Base-by-base conservation (phyloP, 2,888 invertebrate species). In the Liopterus haemorrhoidalis region DNA sequence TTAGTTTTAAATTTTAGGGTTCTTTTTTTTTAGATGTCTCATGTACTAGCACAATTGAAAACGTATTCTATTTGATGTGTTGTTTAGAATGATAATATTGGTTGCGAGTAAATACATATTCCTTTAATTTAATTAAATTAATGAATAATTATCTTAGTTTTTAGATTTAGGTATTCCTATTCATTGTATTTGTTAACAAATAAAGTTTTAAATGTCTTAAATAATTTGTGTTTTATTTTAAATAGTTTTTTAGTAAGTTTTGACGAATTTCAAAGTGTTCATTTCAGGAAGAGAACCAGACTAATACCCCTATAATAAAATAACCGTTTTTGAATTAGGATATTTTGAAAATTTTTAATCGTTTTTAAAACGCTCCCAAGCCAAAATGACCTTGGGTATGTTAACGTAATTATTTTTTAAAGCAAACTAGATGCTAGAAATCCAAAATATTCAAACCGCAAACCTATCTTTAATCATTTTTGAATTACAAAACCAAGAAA, bases 121-220 rank as follows among this genome's bases (percentile, higher is more conserved):
- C 38, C 37, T 44, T 44, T 44, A 44, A 44, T 38, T 44, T 44
- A 44, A 44, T 38, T 44, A 28, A 44, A 44, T 38, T 44, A 38
- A n/a, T 22, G 20, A 36, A 36, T 44, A 43, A 43, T 36, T 36
- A 43, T 43, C 16, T 37, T 44, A 44, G 44, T 37, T n/a, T n/a
- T n/a, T n/a, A n/a, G n/a, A n/a, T n/a, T 44, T 44, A 44, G 37
- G 44, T 44, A 44, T 44, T 44, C 44, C 44, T 44, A 44, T 44
- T 37, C 44, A 44, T 31, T 44, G 44, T 44, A 44, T 44, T 44
- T 44, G 44, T 44, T 44, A 44, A 44, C 44, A 44, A 44, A 37
- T 44, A 44, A 44, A 44, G 22, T 24, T 12, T 16, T 27, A 39
- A 27, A 27, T 18, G 14, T 22, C 12, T 21, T 18, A 36, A 20